Percentiles rank a stretch among this genome's conserved stretches.
phyloP scores from a whole-genome alignment of 2,113 vertebrate species.

The Phalacrocorax brasilianus region DNA sequence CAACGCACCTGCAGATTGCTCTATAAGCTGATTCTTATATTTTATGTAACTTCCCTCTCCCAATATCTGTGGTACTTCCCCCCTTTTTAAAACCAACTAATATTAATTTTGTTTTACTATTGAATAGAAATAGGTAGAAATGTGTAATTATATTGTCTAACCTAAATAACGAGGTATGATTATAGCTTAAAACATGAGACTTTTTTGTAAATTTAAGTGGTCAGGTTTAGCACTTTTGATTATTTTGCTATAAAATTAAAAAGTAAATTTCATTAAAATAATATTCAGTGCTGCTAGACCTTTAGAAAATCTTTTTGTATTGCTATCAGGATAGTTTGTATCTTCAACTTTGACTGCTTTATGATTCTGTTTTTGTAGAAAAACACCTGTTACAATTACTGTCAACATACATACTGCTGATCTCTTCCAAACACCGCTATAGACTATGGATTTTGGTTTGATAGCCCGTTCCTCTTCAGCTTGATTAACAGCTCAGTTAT shows the following conservation, averaged over 20 bases:
- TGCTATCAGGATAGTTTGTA: neutral
- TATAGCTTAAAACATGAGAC: conserved; percentile 28
- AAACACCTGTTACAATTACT: neutral
- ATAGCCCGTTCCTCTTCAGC: neutral
- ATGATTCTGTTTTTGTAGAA: neutral
- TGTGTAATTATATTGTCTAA: conserved; percentile 58
- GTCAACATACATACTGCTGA: neutral
- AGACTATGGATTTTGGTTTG: neutral
- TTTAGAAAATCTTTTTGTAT: conserved; percentile 31
- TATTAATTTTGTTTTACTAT: conserved; percentile 68
- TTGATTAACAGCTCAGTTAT: neutral
- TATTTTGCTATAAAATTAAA: conserved; percentile 75
- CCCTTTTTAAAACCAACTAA: conserved; percentile 59
- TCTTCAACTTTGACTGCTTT: neutral
- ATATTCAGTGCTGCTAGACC: conserved; percentile 73
- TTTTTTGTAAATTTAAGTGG: conserved; percentile 68
- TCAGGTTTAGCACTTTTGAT: conserved; percentile 74
- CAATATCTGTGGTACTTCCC: conserved; percentile 78
- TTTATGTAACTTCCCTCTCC: conserved; percentile 41
- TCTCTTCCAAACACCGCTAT: neutral
- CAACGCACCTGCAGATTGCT: neutral
- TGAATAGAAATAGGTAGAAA: conserved; percentile 51
- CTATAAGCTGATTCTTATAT: conserved; percentile 49
- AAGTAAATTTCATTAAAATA: conserved; percentile 76
- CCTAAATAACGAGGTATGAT: conserved; percentile 51